Percentiles rank a stretch among this genome's conserved stretches.
Conservation (phyloP, 23 tunicate genomes). For the Trididemnum miniatum region DNA sequence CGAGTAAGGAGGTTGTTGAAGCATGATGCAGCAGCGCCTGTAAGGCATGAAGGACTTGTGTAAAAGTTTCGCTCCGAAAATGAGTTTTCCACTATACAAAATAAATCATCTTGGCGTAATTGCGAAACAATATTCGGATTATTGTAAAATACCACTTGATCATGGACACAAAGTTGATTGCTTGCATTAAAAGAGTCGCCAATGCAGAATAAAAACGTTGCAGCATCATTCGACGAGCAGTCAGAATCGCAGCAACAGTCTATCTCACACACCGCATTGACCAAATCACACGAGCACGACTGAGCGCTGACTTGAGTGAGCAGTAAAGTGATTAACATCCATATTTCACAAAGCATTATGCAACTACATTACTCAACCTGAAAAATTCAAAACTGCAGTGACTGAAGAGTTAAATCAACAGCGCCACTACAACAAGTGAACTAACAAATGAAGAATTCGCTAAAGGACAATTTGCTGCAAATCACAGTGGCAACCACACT, state of each 20-base stretch:
- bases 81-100: conserved; percentile 51
- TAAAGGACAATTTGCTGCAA: no score
- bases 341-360: no score
- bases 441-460: no score
- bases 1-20: conserved; percentile 23
- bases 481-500: no score
- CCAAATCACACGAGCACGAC: conserved; percentile 57
- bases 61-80: conserved; percentile 59
- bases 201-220: conserved; percentile 40
- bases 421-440: no score
- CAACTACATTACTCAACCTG: no score
- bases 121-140: conserved; percentile 30
- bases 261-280: conserved; percentile 44
- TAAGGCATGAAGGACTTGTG: conserved; percentile 32
- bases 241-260: conserved; percentile 89
- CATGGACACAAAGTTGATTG: conserved; percentile 44
- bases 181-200: conserved; percentile 12
- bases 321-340: no score
- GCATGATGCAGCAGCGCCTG: conserved; percentile 16
- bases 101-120: conserved; percentile 42
- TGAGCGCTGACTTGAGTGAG: not conserved
- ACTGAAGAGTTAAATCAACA: no score
- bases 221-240: conserved; percentile 13
- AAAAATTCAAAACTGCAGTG: no score
- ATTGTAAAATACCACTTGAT: conserved; percentile 66